Conservation (phyloP, 2,888 invertebrate genomes). For the Dasysyrphus tricinctus region DNA sequence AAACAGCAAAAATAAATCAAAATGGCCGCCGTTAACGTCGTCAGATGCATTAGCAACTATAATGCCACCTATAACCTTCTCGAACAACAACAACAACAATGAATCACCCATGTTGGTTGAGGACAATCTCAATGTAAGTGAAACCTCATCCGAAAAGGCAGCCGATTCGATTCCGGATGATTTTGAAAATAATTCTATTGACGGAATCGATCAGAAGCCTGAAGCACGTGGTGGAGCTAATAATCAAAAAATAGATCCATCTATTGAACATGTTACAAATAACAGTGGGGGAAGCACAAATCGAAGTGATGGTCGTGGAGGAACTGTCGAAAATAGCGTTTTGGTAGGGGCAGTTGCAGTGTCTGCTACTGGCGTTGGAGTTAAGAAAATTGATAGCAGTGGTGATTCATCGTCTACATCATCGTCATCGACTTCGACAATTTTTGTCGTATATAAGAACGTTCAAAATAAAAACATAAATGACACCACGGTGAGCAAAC, state of each 20-base stretch:
- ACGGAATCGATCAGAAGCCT: constrained; percentile 77
- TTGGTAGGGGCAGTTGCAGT: constrained; percentile 56
- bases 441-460: constrained; percentile 73
- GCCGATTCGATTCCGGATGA: constrained; percentile 79
- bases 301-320: constrained; percentile 34
- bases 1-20: constrained; percentile 80
- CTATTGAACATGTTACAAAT: constrained; percentile 17
- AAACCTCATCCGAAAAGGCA: constrained; percentile 80
- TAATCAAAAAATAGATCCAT: constrained; percentile 24
- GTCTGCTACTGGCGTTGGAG: constrained; percentile 63
- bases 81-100: constrained; percentile 56
- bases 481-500: constrained; percentile 76
- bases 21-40: constrained; percentile 78
- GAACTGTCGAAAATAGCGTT: constrained; percentile 59
- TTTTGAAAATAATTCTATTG: constrained; percentile 83
- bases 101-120: constrained; percentile 36
- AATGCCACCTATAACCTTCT: constrained; percentile 45
- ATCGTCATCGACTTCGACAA: constrained; percentile 51
- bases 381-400: constrained; percentile 45
- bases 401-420: constrained; percentile 47
- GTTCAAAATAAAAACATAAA: constrained; percentile 76
- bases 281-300: constrained; percentile 47
- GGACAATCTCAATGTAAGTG: constrained; percentile 70
- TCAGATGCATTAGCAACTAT: constrained; percentile 76
- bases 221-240: constrained; percentile 15